A percentile compares a stretch with the other conserved stretches of the same genome.
Evolutionary conservation across 2,797 vertebrate species (phyloP).

Genomic region (Syndactyla subalaris): DNA sequence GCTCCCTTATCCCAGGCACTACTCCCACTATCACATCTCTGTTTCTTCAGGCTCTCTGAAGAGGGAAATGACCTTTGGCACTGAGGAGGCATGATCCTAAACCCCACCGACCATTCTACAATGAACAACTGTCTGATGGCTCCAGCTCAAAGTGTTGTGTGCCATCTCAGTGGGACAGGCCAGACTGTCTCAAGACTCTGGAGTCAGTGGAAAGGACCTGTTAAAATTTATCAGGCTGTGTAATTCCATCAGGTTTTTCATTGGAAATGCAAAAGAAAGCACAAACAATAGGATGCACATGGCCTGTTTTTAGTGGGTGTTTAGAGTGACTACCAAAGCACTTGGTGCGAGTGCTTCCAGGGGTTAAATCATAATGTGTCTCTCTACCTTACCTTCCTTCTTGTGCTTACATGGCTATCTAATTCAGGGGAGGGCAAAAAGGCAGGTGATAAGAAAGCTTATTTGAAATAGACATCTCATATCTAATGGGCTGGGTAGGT

Average conservation of each 20-base stretch:
- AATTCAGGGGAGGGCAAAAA: neutral
- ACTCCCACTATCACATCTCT: neutral
- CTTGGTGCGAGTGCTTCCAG: neutral
- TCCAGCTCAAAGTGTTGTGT: neutral
- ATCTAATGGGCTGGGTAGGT: neutral
- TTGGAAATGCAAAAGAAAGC: neutral
- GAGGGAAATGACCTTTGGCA: neutral
- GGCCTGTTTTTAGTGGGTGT: neutral
- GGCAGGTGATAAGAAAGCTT: neutral
- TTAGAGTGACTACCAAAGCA: neutral
- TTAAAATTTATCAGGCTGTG: neutral
- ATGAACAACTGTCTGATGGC: neutral
- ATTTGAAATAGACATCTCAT: neutral
- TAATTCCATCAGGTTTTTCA: neutral
- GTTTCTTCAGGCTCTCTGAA: neutral
- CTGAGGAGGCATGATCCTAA: fast-evolving
- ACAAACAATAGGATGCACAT: neutral
- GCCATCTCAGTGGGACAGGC: neutral
- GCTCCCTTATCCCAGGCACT: neutral
- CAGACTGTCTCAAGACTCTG: neutral
- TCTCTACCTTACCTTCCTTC: constrained; percentile 7
- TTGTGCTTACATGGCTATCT: constrained; percentile 19
- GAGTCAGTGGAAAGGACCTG: neutral
- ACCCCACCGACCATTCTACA: fast-evolving
- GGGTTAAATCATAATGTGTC: constrained; percentile 11